A percentile compares a stretch with the other conserved stretches of the same genome.
These are phyloP conservation scores for Sebastolobus alascanus DNA, from an alignment of 2,797 vertebrate species.

Conservation along the genomic window DNA sequence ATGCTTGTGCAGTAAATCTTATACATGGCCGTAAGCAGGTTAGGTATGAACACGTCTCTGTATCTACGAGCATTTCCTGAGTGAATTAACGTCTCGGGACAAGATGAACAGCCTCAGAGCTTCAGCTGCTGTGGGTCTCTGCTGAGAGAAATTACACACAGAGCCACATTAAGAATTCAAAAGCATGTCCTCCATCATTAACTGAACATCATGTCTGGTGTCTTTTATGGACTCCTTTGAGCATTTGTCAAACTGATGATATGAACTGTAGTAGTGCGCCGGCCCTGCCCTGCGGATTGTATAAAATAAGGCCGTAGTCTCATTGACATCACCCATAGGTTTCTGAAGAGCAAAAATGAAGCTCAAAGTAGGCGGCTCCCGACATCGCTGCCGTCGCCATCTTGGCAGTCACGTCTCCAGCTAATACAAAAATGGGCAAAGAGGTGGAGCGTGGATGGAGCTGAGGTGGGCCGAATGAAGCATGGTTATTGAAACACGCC, in stretches of 20 bases:
- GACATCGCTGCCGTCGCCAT: too few relatives aligned
- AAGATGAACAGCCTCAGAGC: conserved; percentile 16
- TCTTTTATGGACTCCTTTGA: conserved; percentile 32
- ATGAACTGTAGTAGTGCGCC: neutral
- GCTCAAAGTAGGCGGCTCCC: too few relatives aligned
- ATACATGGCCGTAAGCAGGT: neutral
- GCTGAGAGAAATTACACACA: conserved; percentile 19
- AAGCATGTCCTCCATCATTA: conserved; percentile 40
- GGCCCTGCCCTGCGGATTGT: neutral
- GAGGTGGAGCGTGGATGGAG: too few relatives aligned
- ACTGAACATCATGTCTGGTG: conserved; percentile 30
- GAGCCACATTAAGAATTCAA: conserved; percentile 41
- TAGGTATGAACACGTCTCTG: neutral
- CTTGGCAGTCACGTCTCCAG: too few relatives aligned
- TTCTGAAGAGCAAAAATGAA: too few relatives aligned
- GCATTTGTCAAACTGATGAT: conserved; percentile 45
- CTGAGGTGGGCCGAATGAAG: too few relatives aligned
- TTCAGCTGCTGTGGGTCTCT: conserved; percentile 9
- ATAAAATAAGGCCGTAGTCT: too few relatives aligned
- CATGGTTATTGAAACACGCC: too few relatives aligned
- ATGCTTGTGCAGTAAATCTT: neutral
- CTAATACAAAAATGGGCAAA: too few relatives aligned
- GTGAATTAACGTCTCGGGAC: conserved; percentile 1
- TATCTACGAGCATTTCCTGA: conserved; percentile 1
- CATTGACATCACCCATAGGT: too few relatives aligned